Evolutionary conservation across 2,797 vertebrate species (phyloP).

Genomic region (Pogonophryne albipinna): DNA sequence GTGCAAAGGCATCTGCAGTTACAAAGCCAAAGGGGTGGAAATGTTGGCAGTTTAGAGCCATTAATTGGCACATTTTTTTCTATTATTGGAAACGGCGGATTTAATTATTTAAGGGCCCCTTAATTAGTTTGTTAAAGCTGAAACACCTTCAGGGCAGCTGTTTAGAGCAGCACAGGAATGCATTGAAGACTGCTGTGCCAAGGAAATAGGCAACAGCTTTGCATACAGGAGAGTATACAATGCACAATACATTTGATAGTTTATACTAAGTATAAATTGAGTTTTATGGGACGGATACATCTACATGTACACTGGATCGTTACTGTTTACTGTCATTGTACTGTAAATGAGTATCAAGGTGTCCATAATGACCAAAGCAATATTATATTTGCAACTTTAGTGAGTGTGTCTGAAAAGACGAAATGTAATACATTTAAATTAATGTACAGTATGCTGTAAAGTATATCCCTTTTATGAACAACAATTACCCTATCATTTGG

Average conservation of each 20-base stretch:
- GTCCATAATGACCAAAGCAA: not conserved
- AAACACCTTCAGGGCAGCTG: conserved; percentile 43
- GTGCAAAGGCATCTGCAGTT: conserved; percentile 42
- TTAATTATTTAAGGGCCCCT: conserved; percentile 54
- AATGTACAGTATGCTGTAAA: not conserved
- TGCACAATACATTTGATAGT: conserved; percentile 2
- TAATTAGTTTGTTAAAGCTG: conserved; percentile 60
- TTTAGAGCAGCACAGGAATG: conserved; percentile 29
- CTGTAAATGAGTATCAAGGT: conserved; percentile 3
- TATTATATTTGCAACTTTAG: not conserved
- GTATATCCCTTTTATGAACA: too few species aligned
- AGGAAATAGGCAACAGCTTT: conserved; percentile 13
- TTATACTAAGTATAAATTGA: not conserved
- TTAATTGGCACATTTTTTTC: conserved; percentile 43
- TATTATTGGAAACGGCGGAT: conserved; percentile 41
- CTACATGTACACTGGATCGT: not conserved
- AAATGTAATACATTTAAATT: not conserved
- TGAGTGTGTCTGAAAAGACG: not conserved
- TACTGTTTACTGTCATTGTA: not conserved
- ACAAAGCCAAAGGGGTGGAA: conserved; percentile 48
- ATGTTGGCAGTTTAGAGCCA: conserved; percentile 48
- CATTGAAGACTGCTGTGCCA: conserved; percentile 19
- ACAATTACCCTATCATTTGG: not conserved
- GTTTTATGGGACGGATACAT: not conserved
- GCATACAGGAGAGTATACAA: not conserved